These are phyloP conservation scores for Frieseomelitta varia DNA, from an alignment of 1,140 invertebrate species.

Conservation along the genomic window DNA sequence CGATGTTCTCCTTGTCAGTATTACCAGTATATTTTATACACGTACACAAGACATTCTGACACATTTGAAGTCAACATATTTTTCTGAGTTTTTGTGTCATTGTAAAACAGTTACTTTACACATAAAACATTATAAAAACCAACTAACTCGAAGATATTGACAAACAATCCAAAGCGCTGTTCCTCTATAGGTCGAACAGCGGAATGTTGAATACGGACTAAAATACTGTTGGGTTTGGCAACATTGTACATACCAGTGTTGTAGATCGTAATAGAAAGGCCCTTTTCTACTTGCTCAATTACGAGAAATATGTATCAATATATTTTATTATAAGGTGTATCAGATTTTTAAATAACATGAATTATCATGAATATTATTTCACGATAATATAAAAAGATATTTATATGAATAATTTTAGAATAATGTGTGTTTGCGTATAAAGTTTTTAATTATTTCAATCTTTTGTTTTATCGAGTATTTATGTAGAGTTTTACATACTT, in stretches of 20 bases:
- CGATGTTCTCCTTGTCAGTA: constrained; percentile 48
- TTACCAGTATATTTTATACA: constrained; percentile 27
- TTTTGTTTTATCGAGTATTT: background rate
- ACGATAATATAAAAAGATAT: background rate
- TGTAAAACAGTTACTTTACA: constrained; percentile 26
- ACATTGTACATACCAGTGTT: constrained; percentile 34
- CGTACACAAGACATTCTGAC: constrained; percentile 18
- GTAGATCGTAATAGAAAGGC: background rate
- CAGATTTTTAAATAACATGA: background rate
- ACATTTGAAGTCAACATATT: constrained; percentile 35
- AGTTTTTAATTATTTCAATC: background rate
- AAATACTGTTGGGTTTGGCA: constrained; percentile 56
- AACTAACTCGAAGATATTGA: constrained; percentile 65
- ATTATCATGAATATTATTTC: background rate
- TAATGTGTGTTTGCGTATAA: background rate
- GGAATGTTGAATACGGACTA: constrained; percentile 58
- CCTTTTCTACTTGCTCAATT: background rate
- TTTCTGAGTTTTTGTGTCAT: constrained; percentile 31
- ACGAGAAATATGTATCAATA: background rate
- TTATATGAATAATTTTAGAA: background rate
- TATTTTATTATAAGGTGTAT: background rate
- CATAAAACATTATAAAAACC: constrained; percentile 33
- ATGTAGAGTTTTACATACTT: background rate
- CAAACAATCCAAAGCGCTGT: constrained; percentile 66
- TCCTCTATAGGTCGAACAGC: constrained; percentile 55